Conservation (phyloP, 2,797 vertebrate genomes). For the Pterois miles region DNA sequence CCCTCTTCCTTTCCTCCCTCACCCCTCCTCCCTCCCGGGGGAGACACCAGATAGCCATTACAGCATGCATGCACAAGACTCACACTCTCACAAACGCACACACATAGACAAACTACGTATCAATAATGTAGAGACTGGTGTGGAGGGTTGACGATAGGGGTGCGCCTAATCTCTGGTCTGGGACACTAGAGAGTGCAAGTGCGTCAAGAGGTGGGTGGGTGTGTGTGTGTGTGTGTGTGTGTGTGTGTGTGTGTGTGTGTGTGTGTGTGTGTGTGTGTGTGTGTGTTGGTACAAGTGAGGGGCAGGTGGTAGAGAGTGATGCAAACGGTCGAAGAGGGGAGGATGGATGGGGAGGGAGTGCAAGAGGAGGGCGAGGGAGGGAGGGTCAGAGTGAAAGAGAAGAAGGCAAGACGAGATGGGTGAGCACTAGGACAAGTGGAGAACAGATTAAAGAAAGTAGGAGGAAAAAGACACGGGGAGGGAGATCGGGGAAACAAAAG, state of each 20-base stretch:
- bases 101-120: constrained; percentile 59
- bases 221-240: constrained; percentile 42
- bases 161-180: constrained; percentile 82
- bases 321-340: constrained; percentile 49
- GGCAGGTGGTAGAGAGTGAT: constrained; percentile 73
- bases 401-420: constrained; percentile 71
- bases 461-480: constrained; percentile 58
- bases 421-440: constrained; percentile 61
- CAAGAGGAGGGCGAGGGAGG: not conserved
- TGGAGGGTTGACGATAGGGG: constrained; percentile 74
- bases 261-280: constrained; percentile 39
- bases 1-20: constrained; percentile 63
- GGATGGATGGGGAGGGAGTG: constrained; percentile 7
- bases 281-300: constrained; percentile 60
- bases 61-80: constrained; percentile 61
- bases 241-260: constrained; percentile 39
- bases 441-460: constrained; percentile 65
- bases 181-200: constrained; percentile 78
- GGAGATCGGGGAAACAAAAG: constrained; percentile 64
- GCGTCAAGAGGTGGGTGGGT: constrained; percentile 53
- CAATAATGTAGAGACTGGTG: constrained; percentile 83
- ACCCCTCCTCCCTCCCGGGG: constrained; percentile 61
- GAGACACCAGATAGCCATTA: constrained; percentile 87
- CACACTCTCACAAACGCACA: constrained; percentile 37
- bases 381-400: constrained; percentile 68